These are phyloP conservation scores for Trogon surrucura DNA, from an alignment of 2,113 vertebrate genomes.

Conservation along the genomic window DNA sequence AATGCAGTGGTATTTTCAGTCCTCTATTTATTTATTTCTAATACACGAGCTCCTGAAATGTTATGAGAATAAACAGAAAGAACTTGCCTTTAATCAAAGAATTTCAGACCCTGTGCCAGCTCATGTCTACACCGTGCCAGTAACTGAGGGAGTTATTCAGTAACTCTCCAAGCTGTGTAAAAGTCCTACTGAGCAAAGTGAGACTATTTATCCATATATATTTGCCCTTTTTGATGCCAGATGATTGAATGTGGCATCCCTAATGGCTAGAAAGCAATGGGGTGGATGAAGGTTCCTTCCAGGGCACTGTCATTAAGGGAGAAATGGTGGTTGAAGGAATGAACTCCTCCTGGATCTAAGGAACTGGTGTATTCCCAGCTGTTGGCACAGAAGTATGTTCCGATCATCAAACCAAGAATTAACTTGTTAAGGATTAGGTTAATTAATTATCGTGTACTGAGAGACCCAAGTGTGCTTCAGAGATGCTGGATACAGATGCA, in stretches of 20 bases:
- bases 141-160: neutral
- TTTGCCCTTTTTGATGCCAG: neutral
- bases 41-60: neutral
- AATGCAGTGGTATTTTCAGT: neutral
- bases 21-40: neutral
- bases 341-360: neutral
- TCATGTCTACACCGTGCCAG: neutral
- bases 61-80: neutral
- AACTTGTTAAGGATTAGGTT: neutral
- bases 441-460: neutral
- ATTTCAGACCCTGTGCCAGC: neutral
- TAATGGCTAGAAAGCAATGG: neutral
- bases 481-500: neutral
- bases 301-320: neutral
- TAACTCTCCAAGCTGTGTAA: neutral
- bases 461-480: neutral
- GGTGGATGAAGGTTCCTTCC: neutral
- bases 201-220: neutral
- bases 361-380: neutral
- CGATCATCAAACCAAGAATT: neutral
- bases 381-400: neutral
- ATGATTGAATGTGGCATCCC: neutral
- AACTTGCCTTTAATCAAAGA: neutral
- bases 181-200: neutral
- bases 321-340: neutral